Base-by-base conservation (phyloP, 2,797 vertebrate genomes). In the Bovichtus diacanthus region DNA sequence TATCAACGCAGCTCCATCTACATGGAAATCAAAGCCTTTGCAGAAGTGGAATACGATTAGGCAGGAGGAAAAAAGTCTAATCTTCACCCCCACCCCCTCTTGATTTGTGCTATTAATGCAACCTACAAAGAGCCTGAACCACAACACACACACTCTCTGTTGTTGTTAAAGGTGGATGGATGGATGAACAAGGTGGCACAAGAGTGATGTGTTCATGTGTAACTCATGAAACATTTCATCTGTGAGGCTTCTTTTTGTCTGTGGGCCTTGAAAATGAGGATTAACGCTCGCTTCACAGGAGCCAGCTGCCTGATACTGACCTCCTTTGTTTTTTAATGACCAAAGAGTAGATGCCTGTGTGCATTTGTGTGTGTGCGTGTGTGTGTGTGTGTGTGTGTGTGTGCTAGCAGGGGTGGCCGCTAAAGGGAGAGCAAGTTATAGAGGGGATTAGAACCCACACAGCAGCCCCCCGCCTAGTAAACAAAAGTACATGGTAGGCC, bases 271-370 rank as follows among this genome's bases (percentile, higher is more conserved):
- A 83, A 90, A 92, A 87, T 64, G 18, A 85, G 89, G 91, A 93
- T 94, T 93, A 94, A 87, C 69, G 64, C 84, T 81, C 76, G 92
- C 88, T 83, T 90, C 86, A 78, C 79, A 76, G 87, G 71, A 85
- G 67, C 80, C 92, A 92, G 93, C 92, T 92, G 92, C 90, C 86
- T 90, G 92, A 84, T 88, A 90, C 86, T 93, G 93, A 93, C 94
- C 93, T 93, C 91, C 87, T 93, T 94, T 93, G 92, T 93, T 88
- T 92, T 92, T 78, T 90, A 92, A 91, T 91, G 88, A 88, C 87
- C 74, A 86, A 88, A 84, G 81, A 88, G 78, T 78, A 74, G 75
- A 88, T 86, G 89, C 39, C 12, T 70, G 70, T 69, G 82, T 83
- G 71, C n/a, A 9, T 78, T 7, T 76, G 70, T 60, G 49, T 38